Evolutionary conservation across 30 jellyfish, hydroid and myxozoan species (phyloP), one percentile per base, ranked within the genome.

Genomic region (Aurelia coerulea): DNA sequence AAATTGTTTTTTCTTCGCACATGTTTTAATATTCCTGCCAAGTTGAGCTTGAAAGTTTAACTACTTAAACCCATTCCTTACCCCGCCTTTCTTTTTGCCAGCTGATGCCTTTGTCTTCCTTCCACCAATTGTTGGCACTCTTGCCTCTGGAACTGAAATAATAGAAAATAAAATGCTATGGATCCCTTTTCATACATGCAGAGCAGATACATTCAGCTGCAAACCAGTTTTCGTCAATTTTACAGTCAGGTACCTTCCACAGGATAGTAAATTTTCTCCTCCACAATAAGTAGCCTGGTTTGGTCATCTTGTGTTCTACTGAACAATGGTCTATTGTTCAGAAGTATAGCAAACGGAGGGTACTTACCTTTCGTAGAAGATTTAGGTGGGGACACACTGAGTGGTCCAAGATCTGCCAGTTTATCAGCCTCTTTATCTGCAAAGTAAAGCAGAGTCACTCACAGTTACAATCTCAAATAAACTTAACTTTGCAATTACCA

Each of bases 311-410:
- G 29, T 23, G 29, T 23, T 23, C 29, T 0, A 23, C 29, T 23
- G 29, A 46, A 14, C 12, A 1, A 46, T 4, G 56, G 11, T 46
- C 12, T 4, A 1, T 7, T 0, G 0, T 46, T 46, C 14, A 46
- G 56, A 46, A 8, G 29, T 23, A 23, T 0, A 23, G 29, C 15
- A 46, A 46, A 46, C 2, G 8, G 2, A 46, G 56, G 8, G 8
- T 11, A 5, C 31, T 9, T 62, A 91, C 98, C 98, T 88, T 88
- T 93, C 6, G 74, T 15, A 13, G 96, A 58, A 0, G 96, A 64
- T 63, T 93, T 93, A 33, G 98, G 98, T 2, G 98, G 98, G 0
- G 98, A 93, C 1, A 96, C 76, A 50, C 97, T 88, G 70, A 93
- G 54, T 77, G 83, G 87, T 15, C 97, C 95, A 34, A 89, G 83